Evolutionary conservation across 2,113 vertebrate species (phyloP).

Genomic region (Peucedramus taeniatus): DNA sequence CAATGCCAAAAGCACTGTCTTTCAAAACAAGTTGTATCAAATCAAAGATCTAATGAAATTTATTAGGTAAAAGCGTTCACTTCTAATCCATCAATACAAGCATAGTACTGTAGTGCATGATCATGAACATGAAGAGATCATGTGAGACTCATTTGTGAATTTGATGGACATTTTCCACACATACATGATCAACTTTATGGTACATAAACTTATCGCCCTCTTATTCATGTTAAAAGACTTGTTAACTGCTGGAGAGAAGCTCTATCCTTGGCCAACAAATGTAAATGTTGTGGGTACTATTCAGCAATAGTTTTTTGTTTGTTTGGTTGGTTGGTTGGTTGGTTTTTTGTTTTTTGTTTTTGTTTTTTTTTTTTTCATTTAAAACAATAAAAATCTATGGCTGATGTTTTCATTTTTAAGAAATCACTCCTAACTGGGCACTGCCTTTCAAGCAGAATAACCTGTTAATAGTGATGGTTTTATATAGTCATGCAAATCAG

Average conservation of each 20-base stretch:
- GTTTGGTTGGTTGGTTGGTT: no score
- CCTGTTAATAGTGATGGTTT: background rate
- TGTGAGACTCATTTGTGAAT: background rate
- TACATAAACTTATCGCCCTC: background rate
- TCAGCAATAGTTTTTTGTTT: background rate
- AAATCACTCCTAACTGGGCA: background rate
- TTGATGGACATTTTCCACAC: background rate
- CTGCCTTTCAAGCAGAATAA: background rate
- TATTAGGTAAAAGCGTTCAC: background rate
- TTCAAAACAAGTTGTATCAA: constrained; percentile 1
- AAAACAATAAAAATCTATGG: background rate
- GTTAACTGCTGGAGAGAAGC: background rate
- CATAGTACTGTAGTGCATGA: background rate
- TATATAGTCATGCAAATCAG: background rate
- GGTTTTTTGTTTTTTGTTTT: background rate
- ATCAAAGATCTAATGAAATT: background rate
- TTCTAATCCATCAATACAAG: background rate
- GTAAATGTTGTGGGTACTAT: background rate
- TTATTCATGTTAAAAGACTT: background rate
- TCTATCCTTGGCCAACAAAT: background rate
- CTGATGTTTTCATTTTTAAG: background rate
- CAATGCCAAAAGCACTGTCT: background rate
- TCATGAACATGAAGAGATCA: background rate
- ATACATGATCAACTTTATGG: background rate
- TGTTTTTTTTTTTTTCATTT: background rate